These are phyloP conservation scores for Meleagris gallopavo DNA, from an alignment of 2,113 vertebrate genomes.

Conservation along the genomic window DNA sequence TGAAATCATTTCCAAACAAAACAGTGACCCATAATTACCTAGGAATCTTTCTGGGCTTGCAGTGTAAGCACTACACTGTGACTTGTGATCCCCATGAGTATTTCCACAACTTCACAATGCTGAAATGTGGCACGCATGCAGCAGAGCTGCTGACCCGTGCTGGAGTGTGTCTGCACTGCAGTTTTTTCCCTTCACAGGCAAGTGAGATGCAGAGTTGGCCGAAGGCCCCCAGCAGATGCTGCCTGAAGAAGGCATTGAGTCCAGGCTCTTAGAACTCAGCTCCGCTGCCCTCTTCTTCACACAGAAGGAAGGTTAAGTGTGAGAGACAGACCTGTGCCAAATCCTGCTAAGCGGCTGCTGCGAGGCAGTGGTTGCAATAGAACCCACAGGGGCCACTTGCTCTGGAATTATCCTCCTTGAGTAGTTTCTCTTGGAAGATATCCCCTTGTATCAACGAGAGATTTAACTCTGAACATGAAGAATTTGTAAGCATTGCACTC, in stretches of 20 bases:
- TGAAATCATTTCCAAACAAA: not conserved
- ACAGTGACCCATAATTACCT: rapidly evolving
- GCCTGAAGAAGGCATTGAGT: not conserved
- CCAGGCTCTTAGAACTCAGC: not conserved
- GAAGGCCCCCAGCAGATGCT: rapidly evolving
- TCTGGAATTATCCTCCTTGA: not conserved
- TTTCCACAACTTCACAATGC: not conserved
- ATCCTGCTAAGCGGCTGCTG: not conserved
- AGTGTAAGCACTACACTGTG: rapidly evolving
- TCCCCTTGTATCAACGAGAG: not conserved
- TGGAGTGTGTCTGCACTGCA: rapidly evolving
- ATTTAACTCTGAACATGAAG: not conserved
- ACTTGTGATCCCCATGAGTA: not conserved
- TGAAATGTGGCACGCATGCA: rapidly evolving
- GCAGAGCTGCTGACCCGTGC: rapidly evolving
- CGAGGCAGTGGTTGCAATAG: not conserved
- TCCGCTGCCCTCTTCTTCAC: not conserved
- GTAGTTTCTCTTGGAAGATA: not conserved
- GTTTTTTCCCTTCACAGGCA: not conserved
- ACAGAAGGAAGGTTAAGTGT: not conserved
- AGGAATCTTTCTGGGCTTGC: not conserved
- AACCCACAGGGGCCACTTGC: not conserved
- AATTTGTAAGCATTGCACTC: not conserved
- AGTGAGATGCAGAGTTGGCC: not conserved
- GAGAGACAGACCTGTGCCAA: not conserved